Evolutionary conservation across 1,140 invertebrate species (phyloP), one percentile per base, ranked within the genome.

Genomic region (Zelostemma sp.): DNA sequence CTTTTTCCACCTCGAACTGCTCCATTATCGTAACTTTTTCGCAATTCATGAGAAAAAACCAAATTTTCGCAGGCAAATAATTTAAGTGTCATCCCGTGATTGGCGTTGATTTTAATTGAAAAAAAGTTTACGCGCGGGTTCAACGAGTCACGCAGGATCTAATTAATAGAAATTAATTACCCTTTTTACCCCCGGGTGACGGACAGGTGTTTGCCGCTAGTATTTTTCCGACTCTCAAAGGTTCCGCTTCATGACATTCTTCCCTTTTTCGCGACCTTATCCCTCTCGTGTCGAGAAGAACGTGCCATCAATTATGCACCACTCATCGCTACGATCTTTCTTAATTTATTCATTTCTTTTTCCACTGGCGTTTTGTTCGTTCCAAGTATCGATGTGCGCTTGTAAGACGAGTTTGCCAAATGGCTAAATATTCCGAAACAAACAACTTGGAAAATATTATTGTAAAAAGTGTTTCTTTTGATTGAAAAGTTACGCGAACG

Each of bases 281-380:
- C 58, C 38, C 12, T 38, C 35, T 18, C 17, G 11, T 12, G 58
- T 41, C 58, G 33, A 45, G 35, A 48, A 38, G 58, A 51, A 51
- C 53, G 49, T 53, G 40, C 48, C 45, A 48, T 48, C 45, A 38
- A 45, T 49, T 58, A 58, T 49, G n/a, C n/a, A n/a, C n/a, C n/a
- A n/a, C n/a, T n/a, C n/a, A n/a, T n/a, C n/a, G n/a, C n/a, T n/a
- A n/a, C n/a, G n/a, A n/a, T n/a, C n/a, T n/a, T n/a, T n/a, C n/a
- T n/a, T n/a, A n/a, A n/a, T n/a, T n/a, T n/a, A n/a, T n/a, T n/a
- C n/a, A n/a, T n/a, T n/a, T n/a, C n/a, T n/a, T n/a, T n/a, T n/a
- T n/a, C n/a, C n/a, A n/a, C n/a, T n/a, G n/a, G n/a, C n/a, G n/a
- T n/a, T n/a, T n/a, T n/a, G n/a, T n/a, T n/a, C n/a, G n/a, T n/a